Evolutionary conservation across 1,140 invertebrate genomes (phyloP), one percentile per base, ranked within the genome.

Genomic region (Bombus soroeensis): DNA sequence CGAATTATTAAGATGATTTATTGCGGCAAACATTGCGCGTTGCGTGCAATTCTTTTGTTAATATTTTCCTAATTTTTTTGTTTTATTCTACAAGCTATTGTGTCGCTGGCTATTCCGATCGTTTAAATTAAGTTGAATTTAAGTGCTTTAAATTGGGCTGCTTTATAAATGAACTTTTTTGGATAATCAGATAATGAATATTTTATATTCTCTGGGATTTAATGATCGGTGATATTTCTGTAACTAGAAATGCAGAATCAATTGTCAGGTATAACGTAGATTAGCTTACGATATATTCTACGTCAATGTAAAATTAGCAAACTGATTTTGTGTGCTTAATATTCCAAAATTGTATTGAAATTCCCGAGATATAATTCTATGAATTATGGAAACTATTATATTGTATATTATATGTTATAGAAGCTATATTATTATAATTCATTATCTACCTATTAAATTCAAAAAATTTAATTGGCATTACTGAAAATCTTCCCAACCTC

Each of bases 1-100:
- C 25, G 15, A 28, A 37, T 70, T 59, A 70, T 72, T 47, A 72
- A 43, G 39, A 41, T 18, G 53, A 78, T 84, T 79, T 72, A 80
- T 79, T 13, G 43, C 32, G 25, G 18, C 25, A 12, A 15, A 41
- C 25, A 15, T 77, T 13, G 22, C 28, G 13, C 15, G 18, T 72
- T n/a, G 13, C 10, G 12, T n/a, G 12, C 41, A 1, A 32, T 47
- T 32, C 0, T 9, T 32, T 32, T 10, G 12, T 18, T 47, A 18
- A 43, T 73, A 15, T 47, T 32, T 47, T 47, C 28, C 5, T 15
- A 62, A 62, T n/a, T 10, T 62, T 62, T n/a, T 62, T 28, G 3
- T 62, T 62, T n/a, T 5, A n/a, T 28, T 62, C 18, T 53, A 22
- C 47, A 5, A 22, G 18, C 47, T 53, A 53, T 53, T 22, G 18